Percentiles rank a stretch among this genome's conserved stretches.
Evolutionary conservation across 2,888 invertebrate species (phyloP).

Genomic region (Callyntrura sp.): DNA sequence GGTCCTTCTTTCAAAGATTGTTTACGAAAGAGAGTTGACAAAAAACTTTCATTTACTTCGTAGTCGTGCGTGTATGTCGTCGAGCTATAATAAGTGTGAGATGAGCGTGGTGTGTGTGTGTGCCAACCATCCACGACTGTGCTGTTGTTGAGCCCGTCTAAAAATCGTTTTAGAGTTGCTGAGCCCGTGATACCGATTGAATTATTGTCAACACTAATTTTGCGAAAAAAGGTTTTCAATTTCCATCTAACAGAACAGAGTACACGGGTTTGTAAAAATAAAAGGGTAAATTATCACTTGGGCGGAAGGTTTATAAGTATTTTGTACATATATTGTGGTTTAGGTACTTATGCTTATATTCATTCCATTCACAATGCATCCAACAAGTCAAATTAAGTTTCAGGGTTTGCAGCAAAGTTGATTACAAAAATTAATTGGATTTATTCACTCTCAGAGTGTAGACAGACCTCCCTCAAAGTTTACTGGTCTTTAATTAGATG

Average conservation of each 20-base stretch:
- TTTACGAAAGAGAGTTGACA: too few species aligned
- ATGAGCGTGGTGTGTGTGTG: not conserved
- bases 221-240: not conserved
- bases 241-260: not conserved
- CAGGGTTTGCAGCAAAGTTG: not conserved
- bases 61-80: too few species aligned
- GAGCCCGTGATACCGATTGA: not conserved
- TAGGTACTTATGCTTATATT: not conserved
- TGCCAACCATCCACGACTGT: not conserved
- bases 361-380: not conserved
- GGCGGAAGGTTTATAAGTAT: too few species aligned
- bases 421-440: conserved; percentile 35
- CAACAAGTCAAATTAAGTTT: conserved; percentile 22
- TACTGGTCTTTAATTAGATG: not conserved
- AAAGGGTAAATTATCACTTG: too few species aligned
- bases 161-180: not conserved
- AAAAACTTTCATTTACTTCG: too few species aligned
- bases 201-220: not conserved
- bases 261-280: not conserved
- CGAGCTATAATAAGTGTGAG: too few species aligned
- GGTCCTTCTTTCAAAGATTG: not conserved
- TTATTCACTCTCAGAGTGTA: not conserved
- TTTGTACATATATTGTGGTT: not conserved
- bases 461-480: conserved; percentile 3
- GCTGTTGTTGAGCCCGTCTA: not conserved